These are phyloP conservation scores for Cyanistes caeruleus DNA, from an alignment of 2,113 vertebrate genomes.

Conservation along the genomic window DNA sequence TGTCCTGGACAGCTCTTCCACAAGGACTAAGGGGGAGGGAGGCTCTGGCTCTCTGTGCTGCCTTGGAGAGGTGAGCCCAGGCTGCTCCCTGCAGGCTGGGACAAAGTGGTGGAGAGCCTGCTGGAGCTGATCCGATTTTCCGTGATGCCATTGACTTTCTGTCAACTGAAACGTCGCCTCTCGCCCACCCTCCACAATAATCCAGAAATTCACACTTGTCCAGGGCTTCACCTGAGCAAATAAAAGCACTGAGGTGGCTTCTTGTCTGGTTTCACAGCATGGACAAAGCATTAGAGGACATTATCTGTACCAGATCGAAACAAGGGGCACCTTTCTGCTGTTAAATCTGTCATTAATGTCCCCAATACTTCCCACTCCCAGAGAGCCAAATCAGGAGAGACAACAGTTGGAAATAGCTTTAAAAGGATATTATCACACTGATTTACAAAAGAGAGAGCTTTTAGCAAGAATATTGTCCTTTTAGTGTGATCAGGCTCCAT, in stretches of 20 bases:
- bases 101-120: background rate
- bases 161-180: background rate
- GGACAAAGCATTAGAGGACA: slow-evolving; percentile 49
- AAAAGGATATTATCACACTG: slow-evolving; percentile 54
- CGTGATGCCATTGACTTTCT: slow-evolving; percentile 6
- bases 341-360: slow-evolving; percentile 52
- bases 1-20: background rate
- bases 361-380: slow-evolving; percentile 8
- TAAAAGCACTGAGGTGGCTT: slow-evolving; percentile 12
- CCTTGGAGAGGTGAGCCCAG: background rate
- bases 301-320: slow-evolving; percentile 45
- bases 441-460: slow-evolving; percentile 32
- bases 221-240: background rate
- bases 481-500: background rate
- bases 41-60: background rate
- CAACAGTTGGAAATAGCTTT: slow-evolving; percentile 11
- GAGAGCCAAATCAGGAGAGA: slow-evolving; percentile 39
- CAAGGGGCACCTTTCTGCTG: slow-evolving; percentile 22
- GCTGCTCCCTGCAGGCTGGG: background rate
- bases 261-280: slow-evolving; percentile 59
- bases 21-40: background rate
- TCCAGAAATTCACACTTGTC: slow-evolving; percentile 6
- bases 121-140: background rate
- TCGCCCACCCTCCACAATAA: background rate
- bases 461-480: slow-evolving; percentile 21